A percentile compares a stretch with the other conserved stretches of the same genome.
Evolutionary conservation across 2,888 invertebrate species (phyloP).

Genomic region (Xestia ashworthii): DNA sequence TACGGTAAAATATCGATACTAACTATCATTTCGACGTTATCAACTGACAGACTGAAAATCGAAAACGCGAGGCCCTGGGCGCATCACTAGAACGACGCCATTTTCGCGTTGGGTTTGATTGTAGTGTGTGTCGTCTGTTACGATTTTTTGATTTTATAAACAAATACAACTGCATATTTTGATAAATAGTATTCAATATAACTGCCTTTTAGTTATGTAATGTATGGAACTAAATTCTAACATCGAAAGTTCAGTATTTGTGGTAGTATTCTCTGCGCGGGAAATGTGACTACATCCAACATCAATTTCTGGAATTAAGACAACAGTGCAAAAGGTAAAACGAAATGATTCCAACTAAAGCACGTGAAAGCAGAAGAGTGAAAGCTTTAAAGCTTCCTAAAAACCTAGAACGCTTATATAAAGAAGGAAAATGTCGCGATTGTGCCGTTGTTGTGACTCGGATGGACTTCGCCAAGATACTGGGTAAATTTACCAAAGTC

Average conservation of each 20-base stretch:
- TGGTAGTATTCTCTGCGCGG: slow-evolving; percentile 84
- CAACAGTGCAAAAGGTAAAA: slow-evolving; percentile 39
- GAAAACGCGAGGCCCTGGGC: slow-evolving; percentile 54
- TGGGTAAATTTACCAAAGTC: slow-evolving; percentile 88
- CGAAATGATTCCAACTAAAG: slow-evolving; percentile 83
- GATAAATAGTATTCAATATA: slow-evolving; percentile 36
- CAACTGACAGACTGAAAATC: slow-evolving; percentile 32
- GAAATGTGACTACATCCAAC: slow-evolving; percentile 86
- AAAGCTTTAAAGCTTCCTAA: slow-evolving; percentile 80
- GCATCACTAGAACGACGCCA: slow-evolving; percentile 84
- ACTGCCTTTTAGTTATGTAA: slow-evolving; percentile 57
- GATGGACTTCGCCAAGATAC: slow-evolving; percentile 89
- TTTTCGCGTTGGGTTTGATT: slow-evolving; percentile 80
- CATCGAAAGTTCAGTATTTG: slow-evolving; percentile 61
- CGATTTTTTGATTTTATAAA: slow-evolving; percentile 70
- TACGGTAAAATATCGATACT: slow-evolving; percentile 23
- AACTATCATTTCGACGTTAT: background rate
- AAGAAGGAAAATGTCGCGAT: slow-evolving; percentile 86
- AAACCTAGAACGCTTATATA: slow-evolving; percentile 83
- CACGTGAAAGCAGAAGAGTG: slow-evolving; percentile 77
- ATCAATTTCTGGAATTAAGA: slow-evolving; percentile 67
- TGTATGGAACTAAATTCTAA: slow-evolving; percentile 60
- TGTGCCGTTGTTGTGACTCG: slow-evolving; percentile 86
- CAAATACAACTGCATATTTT: slow-evolving; percentile 57
- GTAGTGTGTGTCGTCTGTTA: slow-evolving; percentile 70